Evolutionary conservation across 2,797 vertebrate genomes (phyloP).

Genomic region (Enteromius anoplus): DNA sequence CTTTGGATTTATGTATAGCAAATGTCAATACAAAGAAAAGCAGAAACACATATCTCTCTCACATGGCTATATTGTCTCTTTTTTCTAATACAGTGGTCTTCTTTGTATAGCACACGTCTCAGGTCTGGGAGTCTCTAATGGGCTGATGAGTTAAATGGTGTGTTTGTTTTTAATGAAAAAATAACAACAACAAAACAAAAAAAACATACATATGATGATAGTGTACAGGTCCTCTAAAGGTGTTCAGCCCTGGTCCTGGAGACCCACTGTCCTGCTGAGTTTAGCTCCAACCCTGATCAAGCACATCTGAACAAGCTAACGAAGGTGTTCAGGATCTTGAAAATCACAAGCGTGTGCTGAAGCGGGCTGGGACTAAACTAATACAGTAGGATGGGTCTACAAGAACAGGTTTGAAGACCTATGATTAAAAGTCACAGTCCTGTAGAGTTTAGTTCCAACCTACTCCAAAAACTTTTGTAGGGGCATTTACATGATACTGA

Average conservation of each 20-base stretch:
- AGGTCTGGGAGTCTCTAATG: background rate
- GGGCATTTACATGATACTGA: no score
- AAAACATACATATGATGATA: no score
- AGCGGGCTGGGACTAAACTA: background rate
- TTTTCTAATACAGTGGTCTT: background rate
- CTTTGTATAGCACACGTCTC: background rate
- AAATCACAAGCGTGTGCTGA: background rate
- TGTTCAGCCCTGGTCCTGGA: background rate
- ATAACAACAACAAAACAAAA: no score
- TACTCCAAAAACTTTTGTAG: no score
- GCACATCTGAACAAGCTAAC: background rate
- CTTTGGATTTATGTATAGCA: background rate
- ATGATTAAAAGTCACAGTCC: no score
- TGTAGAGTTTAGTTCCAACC: no score
- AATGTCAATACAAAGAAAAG: conserved; percentile 26
- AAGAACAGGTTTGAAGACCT: background rate
- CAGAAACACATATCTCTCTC: background rate
- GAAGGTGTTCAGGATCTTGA: background rate
- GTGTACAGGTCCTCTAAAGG: background rate
- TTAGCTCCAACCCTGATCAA: background rate
- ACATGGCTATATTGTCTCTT: background rate
- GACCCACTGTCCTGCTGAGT: background rate
- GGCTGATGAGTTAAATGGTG: background rate
- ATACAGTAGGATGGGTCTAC: background rate
- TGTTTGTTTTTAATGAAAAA: background rate